phyloP scores from a whole-genome alignment of 1,140 invertebrate species.

The Drosophila ironensis region DNA sequence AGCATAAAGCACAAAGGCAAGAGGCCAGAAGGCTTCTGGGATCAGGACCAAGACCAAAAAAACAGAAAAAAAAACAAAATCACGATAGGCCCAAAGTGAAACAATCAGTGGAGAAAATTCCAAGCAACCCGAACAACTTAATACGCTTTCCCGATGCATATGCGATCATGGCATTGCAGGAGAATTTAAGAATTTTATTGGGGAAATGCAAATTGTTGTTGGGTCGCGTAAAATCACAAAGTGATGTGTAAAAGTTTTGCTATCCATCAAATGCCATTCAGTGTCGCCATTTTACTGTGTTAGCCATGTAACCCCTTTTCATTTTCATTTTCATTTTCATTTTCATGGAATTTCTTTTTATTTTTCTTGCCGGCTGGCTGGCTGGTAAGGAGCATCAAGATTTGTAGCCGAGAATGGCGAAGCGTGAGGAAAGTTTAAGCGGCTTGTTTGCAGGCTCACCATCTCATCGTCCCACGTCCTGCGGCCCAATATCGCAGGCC shows the following conservation, averaged over 20 bases:
- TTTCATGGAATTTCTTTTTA: no score
- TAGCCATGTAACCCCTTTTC: no score
- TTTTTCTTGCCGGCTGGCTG: no score
- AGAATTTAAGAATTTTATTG: neutral
- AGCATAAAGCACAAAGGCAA: constrained; percentile 51
- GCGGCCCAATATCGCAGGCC: constrained; percentile 53
- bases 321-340: no score
- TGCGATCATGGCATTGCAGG: no score
- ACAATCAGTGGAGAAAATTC: neutral
- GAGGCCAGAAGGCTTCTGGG: constrained; percentile 43
- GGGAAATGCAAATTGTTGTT: neutral
- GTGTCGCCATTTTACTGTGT: no score
- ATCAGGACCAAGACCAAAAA: neutral
- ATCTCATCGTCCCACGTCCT: constrained; percentile 14
- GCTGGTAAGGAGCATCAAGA: constrained; percentile 4
- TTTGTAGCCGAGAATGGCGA: neutral
- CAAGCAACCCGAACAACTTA: neutral
- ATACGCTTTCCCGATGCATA: constrained; percentile 6
- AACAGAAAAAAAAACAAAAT: constrained; percentile 32
- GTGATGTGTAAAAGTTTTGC: no score
- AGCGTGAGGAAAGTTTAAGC: constrained; percentile 38
- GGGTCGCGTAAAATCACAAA: no score
- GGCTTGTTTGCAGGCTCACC: constrained; percentile 49
- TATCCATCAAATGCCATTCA: no score
- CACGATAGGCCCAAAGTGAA: constrained; percentile 38